Conservation (phyloP, 2,113 vertebrate genomes). For the Melanerpes aurifrons region DNA sequence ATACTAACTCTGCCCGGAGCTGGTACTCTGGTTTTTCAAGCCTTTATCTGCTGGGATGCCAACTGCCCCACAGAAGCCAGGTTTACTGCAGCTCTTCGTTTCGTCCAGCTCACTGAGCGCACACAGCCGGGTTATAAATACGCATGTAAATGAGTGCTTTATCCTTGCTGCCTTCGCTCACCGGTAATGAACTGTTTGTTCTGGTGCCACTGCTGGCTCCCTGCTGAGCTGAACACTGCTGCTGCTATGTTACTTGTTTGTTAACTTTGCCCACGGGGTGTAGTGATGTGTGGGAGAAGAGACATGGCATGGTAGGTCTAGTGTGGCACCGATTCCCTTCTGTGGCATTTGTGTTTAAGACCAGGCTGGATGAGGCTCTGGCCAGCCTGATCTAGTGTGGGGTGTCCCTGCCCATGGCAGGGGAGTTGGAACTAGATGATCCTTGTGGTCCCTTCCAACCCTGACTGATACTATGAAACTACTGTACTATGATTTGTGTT, state of each 20-base stretch:
- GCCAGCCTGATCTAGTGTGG: no score
- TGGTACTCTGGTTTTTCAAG: conserved; percentile 6
- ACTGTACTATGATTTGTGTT: neutral
- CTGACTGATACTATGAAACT: no score
- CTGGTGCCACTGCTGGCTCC: neutral
- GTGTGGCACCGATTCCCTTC: neutral
- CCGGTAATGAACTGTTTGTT: neutral
- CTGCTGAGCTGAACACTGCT: neutral
- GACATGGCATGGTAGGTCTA: rapidly evolving
- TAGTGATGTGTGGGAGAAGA: neutral
- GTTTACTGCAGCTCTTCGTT: neutral
- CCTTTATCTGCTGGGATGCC: conserved; percentile 45
- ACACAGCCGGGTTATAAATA: conserved; percentile 45
- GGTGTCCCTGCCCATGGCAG: no score
- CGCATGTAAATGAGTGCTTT: neutral
- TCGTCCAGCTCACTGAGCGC: conserved; percentile 20
- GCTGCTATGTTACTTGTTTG: neutral
- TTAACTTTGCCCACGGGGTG: neutral
- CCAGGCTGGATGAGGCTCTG: no score
- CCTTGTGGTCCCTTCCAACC: no score
- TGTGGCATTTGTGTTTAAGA: neutral
- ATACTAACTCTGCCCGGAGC: neutral
- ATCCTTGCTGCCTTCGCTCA: neutral
- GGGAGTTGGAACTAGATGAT: no score
- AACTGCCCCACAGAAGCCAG: conserved; percentile 27